Evolutionary conservation across 2,888 invertebrate genomes (phyloP).

Genomic region (Sepioteuthis lessoniana): DNA sequence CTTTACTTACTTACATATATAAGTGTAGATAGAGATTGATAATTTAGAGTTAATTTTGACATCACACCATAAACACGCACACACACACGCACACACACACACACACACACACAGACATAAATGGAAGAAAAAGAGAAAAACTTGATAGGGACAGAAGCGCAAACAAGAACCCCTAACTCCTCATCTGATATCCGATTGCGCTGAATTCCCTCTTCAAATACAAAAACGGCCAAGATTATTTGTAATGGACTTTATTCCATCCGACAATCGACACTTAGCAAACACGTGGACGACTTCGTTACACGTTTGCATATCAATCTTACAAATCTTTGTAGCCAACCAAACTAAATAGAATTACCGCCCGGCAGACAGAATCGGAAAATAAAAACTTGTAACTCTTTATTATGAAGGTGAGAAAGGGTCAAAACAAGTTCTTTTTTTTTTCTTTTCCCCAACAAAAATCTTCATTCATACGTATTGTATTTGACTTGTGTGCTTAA

Average conservation of each 20-base stretch:
- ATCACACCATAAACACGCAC: too few relatives aligned
- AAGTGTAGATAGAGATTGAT: too few relatives aligned
- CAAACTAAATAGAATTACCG: not conserved
- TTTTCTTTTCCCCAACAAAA: not conserved
- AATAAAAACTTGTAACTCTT: not conserved
- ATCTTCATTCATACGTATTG: not conserved
- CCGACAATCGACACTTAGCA: not conserved
- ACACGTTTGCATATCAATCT: not conserved
- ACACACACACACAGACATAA: not conserved
- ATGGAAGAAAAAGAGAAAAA: too few relatives aligned
- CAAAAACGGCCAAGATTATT: not conserved
- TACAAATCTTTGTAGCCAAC: not conserved
- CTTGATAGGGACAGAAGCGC: too few relatives aligned
- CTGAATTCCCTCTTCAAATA: not conserved
- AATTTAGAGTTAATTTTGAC: too few relatives aligned
- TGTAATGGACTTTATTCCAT: not conserved
- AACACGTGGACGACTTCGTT: not conserved
- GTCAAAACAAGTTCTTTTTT: not conserved
- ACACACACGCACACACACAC: too few relatives aligned
- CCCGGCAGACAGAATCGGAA: not conserved
- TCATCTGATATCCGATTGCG: not conserved
- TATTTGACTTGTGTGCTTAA: conserved; percentile 15
- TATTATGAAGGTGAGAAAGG: not conserved
- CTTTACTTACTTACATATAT: too few relatives aligned
- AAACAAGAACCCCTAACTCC: not conserved